Conservation (phyloP, 2,797 vertebrate species). For the Falco peregrinus region DNA sequence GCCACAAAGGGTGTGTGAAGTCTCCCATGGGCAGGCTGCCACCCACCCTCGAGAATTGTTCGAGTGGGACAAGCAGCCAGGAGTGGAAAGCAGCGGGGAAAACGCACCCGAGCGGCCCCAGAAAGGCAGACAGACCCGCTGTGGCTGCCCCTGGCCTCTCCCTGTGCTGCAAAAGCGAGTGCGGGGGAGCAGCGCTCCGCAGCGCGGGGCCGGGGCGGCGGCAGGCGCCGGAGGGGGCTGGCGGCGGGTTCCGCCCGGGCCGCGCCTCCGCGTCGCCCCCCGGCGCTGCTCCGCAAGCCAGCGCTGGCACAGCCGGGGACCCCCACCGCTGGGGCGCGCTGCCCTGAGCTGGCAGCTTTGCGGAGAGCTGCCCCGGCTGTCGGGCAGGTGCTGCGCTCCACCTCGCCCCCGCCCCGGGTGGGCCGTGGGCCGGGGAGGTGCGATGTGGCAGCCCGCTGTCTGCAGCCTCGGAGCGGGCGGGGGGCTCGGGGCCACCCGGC, state of each 20-base stretch:
- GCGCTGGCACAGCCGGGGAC: no score
- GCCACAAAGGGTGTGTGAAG: neutral
- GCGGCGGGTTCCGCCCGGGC: neutral
- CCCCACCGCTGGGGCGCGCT: fast-evolving
- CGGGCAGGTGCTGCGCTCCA: neutral
- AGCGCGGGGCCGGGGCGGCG: no score
- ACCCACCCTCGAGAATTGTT: fast-evolving
- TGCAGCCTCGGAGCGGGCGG: neutral
- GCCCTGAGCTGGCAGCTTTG: neutral
- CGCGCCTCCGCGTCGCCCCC: fast-evolving
- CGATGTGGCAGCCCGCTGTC: fast-evolving
- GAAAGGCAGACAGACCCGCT: neutral
- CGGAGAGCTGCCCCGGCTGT: neutral
- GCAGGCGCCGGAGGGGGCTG: slow-evolving; percentile 40
- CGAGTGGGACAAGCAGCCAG: neutral
- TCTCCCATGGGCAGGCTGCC: fast-evolving
- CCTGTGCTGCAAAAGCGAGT: neutral
- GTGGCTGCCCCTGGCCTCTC: neutral
- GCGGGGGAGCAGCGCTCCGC: no score
- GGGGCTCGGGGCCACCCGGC: neutral
- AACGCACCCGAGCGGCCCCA: neutral
- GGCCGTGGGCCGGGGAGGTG: fast-evolving
- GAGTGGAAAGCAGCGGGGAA: neutral
- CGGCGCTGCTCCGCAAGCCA: neutral
- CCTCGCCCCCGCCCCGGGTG: fast-evolving